Conservation (phyloP, 1,140 invertebrate species). For the Nomia melanderi region DNA sequence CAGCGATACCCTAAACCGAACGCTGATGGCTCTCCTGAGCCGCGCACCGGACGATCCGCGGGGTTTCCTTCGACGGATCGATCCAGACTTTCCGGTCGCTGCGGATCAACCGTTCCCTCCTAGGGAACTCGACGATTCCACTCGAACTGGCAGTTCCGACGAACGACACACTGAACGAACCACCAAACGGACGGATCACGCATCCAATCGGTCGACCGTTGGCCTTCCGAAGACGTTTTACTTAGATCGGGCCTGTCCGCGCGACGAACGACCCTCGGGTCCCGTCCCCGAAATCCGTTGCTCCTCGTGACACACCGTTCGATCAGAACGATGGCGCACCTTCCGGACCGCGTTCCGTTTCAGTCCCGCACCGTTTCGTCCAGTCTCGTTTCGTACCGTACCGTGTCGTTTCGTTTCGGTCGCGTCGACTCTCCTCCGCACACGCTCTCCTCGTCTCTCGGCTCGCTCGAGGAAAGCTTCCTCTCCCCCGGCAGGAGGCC, state of each 20-base stretch:
- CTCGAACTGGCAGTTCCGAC: constrained; percentile 22
- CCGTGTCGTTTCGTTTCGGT: no score
- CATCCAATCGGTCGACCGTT: not conserved
- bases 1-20: not conserved
- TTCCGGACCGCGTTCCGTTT: constrained; percentile 18
- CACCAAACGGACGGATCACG: constrained; percentile 16
- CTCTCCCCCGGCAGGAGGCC: not conserved
- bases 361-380: not conserved
- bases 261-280: not conserved
- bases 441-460: no score
- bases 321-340: constrained; percentile 36
- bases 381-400: not conserved
- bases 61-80: not conserved
- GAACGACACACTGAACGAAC: not conserved
- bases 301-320: constrained; percentile 23
- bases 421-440: no score
- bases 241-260: not conserved
- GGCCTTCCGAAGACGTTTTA: no score
- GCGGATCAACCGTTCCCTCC: not conserved
- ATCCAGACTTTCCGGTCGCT: not conserved
- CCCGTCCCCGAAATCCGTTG: not conserved
- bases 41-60: not conserved
- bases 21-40: not conserved
- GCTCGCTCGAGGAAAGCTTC: not conserved
- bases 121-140: constrained; percentile 32